phyloP scores from a whole-genome alignment of 2,888 invertebrate genomes.

The Thecocarcelia acutangulata region DNA sequence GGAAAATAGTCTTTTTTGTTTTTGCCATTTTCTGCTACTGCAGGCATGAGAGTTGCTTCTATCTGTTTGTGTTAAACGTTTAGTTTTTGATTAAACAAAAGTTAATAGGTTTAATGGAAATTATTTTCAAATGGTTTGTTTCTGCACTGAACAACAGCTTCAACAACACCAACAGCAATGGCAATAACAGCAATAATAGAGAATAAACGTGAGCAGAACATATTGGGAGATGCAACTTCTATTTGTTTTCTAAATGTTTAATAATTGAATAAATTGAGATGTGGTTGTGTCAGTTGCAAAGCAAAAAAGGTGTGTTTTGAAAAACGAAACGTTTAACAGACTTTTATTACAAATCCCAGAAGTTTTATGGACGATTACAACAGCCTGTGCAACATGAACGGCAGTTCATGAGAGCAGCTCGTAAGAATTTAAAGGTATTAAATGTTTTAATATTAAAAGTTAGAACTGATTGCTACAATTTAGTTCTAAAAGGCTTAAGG shows the following conservation, averaged over 20 bases:
- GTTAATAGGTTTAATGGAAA: slow-evolving; percentile 59
- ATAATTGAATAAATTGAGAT: slow-evolving; percentile 56
- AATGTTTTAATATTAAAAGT: too few relatives aligned
- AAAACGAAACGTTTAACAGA: neutral
- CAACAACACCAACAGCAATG: too few relatives aligned
- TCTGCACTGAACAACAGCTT: neutral
- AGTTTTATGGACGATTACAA: neutral
- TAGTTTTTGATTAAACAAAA: slow-evolving; percentile 57
- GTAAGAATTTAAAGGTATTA: too few relatives aligned
- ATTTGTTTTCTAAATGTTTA: slow-evolving; percentile 24
- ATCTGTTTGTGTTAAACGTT: slow-evolving; percentile 12
- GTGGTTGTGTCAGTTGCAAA: neutral
- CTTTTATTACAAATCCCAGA: slow-evolving; percentile 12
- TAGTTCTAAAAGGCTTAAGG: too few relatives aligned
- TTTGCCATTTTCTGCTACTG: neutral
- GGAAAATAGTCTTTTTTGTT: neutral
- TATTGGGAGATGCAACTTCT: slow-evolving; percentile 7
- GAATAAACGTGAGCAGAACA: neutral
- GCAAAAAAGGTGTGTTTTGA: neutral
- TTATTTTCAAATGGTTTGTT: slow-evolving; percentile 51
- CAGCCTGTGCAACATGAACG: neutral
- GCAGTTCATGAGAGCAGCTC: too few relatives aligned
- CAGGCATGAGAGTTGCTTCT: neutral
- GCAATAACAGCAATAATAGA: neutral
- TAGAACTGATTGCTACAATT: too few relatives aligned